Evolutionary conservation across 2,797 vertebrate genomes (phyloP), one percentile per base, ranked within the genome.

Genomic region (Remorina albescens): DNA sequence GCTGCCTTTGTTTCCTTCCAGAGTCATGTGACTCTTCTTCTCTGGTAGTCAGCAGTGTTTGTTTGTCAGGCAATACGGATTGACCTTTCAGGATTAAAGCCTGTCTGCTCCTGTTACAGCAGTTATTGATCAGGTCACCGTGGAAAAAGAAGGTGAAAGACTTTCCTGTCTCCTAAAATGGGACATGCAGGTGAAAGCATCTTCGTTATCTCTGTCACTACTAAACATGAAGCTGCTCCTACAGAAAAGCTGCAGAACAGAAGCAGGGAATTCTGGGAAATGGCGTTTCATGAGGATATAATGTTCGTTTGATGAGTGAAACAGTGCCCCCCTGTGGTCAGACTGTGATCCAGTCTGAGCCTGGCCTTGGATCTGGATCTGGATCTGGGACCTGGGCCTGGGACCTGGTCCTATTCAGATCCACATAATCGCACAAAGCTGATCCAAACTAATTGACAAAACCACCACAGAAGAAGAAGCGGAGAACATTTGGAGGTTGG

Each of bases 1-100:
- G 51, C 50, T 87, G 85, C 73, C 83, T 80, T 28, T 6, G 23
- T 71, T 86, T 86, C 81, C 74, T 74, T n/a, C n/a, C n/a, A n/a
- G n/a, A 30, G 30, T 30, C 30, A 30, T 30, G 30, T 30, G 30
- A 30, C 30, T 30, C 30, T 30, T 30, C 30, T 30, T 30, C 30
- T 30, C 30, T 30, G 30, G 30, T 30, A 6, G 30, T 30, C n/a
- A n/a, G n/a, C n/a, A n/a, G n/a, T n/a, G n/a, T n/a, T n/a, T n/a
- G n/a, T n/a, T n/a, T n/a, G 30, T 30, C 30, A 30, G 30, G 30
- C 3, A 3, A n/a, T n/a, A n/a, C n/a, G n/a, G n/a, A n/a, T n/a
- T n/a, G n/a, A n/a, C n/a, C n/a, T n/a, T n/a, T n/a, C n/a, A n/a
- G n/a, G n/a, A n/a, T n/a, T n/a, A n/a, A n/a, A n/a, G n/a, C n/a